These are phyloP conservation scores for Microtus ochrogaster DNA, from an alignment of 2,113 vertebrate genomes.

Conservation along the genomic window DNA sequence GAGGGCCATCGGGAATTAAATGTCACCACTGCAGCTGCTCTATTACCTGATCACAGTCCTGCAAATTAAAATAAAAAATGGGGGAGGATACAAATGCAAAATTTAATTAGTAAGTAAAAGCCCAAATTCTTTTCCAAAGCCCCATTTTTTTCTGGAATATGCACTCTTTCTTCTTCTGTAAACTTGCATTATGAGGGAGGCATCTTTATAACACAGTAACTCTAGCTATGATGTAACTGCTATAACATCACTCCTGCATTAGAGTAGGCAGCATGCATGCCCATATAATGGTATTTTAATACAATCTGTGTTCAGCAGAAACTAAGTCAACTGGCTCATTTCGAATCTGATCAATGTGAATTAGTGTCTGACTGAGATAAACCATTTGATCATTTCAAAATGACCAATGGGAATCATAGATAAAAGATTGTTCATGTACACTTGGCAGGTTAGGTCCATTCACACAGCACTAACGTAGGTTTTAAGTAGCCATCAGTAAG, in stretches of 20 bases:
- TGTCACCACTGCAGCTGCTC: slow-evolving; percentile 82
- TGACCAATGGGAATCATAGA: slow-evolving; percentile 86
- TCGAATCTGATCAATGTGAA: slow-evolving; percentile 88
- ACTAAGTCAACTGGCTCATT: slow-evolving; percentile 85
- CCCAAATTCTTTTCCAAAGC: slow-evolving; percentile 85
- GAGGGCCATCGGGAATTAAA: slow-evolving; percentile 83
- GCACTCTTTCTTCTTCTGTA: slow-evolving; percentile 89
- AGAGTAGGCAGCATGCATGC: slow-evolving; percentile 89
- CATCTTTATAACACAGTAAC: slow-evolving; percentile 92
- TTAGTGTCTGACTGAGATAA: slow-evolving; percentile 87
- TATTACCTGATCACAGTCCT: slow-evolving; percentile 80
- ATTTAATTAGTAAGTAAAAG: slow-evolving; percentile 92
- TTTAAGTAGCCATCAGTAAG: slow-evolving; percentile 76
- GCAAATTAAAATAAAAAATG: slow-evolving; percentile 83
- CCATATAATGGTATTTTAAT: slow-evolving; percentile 93
- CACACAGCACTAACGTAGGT: slow-evolving; percentile 57
- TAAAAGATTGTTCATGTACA: slow-evolving; percentile 83
- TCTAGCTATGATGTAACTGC: slow-evolving; percentile 90
- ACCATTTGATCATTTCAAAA: slow-evolving; percentile 88
- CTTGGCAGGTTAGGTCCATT: slow-evolving; percentile 74
- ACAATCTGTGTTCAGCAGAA: slow-evolving; percentile 88
- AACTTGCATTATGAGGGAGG: slow-evolving; percentile 92
- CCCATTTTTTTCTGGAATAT: slow-evolving; percentile 89
- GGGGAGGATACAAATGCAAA: slow-evolving; percentile 83
- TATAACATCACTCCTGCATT: slow-evolving; percentile 91